Evolutionary conservation across 1,140 invertebrate species (phyloP).

Genomic region (Plutomurus gul): DNA sequence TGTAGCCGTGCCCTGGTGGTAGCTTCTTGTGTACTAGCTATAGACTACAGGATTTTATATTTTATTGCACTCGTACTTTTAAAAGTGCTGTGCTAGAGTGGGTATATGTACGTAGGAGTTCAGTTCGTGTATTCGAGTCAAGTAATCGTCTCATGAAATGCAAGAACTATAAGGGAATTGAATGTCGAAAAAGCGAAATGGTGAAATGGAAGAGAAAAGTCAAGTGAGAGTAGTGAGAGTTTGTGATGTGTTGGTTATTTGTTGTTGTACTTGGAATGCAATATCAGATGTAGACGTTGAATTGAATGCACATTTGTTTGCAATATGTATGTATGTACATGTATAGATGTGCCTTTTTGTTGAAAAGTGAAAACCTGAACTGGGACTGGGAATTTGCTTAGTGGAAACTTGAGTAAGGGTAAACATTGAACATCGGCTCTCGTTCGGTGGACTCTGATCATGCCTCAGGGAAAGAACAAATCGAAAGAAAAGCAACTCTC

Average conservation of each 20-base stretch:
- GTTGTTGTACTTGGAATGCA: not conserved
- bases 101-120: not conserved
- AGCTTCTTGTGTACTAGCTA: too few relatives aligned
- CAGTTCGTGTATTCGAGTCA: not conserved
- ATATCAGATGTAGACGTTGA: not conserved
- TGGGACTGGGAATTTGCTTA: conserved; percentile 36
- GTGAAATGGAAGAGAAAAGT: not conserved
- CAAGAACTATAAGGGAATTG: too few relatives aligned
- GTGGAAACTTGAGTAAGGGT: conserved; percentile 27
- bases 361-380: conserved; percentile 3
- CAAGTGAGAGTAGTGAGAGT: not conserved
- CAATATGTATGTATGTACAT: not conserved
- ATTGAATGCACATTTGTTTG: conserved; percentile 13
- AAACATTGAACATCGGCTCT: conserved; percentile 38
- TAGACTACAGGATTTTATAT: too few relatives aligned
- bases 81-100: too few relatives aligned
- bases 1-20: too few relatives aligned
- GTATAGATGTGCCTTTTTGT: conserved; percentile 10
- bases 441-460: conserved; percentile 37
- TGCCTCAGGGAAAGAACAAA: conserved; percentile 32
- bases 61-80: too few relatives aligned
- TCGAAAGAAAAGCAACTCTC: conserved; percentile 8
- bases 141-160: too few relatives aligned
- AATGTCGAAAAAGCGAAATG: not conserved
- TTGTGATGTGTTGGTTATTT: not conserved